A percentile compares a stretch with the other conserved stretches of the same genome.
Evolutionary conservation across 2,797 vertebrate genomes (phyloP).

Genomic region (Falco novaeseelandiae): DNA sequence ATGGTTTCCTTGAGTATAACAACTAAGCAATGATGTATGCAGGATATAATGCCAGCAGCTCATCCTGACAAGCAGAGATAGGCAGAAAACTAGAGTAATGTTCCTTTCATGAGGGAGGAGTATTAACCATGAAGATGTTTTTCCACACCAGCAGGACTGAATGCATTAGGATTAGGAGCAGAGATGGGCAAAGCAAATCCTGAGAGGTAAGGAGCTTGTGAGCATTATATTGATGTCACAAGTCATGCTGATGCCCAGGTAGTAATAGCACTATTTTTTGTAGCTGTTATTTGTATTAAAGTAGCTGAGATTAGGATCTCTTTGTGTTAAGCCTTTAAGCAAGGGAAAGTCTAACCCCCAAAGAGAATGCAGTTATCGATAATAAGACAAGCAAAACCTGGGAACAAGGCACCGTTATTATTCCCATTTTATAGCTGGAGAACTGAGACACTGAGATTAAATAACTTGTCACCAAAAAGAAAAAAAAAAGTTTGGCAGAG

Average conservation of each 20-base stretch:
- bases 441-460: slow-evolving; percentile 4
- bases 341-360: slow-evolving; percentile 15
- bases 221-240: slow-evolving; percentile 44
- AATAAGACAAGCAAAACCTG: slow-evolving; percentile 36
- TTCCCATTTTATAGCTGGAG: slow-evolving; percentile 28
- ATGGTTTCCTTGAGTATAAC: neutral
- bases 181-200: slow-evolving; percentile 49
- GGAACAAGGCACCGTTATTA: slow-evolving; percentile 17
- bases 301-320: slow-evolving; percentile 54
- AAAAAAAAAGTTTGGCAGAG: neutral
- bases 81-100: neutral
- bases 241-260: slow-evolving; percentile 59
- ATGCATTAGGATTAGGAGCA: slow-evolving; percentile 37
- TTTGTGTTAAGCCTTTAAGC: slow-evolving; percentile 60
- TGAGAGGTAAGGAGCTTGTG: slow-evolving; percentile 41
- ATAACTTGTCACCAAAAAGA: neutral
- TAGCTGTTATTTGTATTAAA: slow-evolving; percentile 50
- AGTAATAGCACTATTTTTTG: slow-evolving; percentile 43
- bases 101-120: neutral
- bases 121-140: slow-evolving; percentile 42
- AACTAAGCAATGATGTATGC: neutral
- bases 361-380: slow-evolving; percentile 46
- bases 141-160: slow-evolving; percentile 33
- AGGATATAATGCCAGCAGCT: neutral
- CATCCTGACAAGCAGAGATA: neutral